A percentile compares a stretch with the other conserved stretches of the same genome.
These are phyloP conservation scores for Dicyrtomina minuta DNA, from an alignment of 2,888 invertebrate genomes.

Conservation along the genomic window DNA sequence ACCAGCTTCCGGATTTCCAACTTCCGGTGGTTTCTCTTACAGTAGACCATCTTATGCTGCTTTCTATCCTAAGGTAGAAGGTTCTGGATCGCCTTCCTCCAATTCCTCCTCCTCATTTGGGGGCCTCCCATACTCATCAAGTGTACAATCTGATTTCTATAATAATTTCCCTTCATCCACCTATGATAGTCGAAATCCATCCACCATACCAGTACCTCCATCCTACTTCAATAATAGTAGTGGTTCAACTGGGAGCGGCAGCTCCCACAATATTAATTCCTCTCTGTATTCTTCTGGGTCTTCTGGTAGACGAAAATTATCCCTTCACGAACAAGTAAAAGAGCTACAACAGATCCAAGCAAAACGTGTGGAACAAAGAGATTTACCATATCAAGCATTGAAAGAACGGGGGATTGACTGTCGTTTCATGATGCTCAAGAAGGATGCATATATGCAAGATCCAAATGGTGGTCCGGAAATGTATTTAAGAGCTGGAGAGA, in stretches of 20 bases:
- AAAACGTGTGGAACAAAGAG: background rate
- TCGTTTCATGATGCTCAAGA: conserved; percentile 40
- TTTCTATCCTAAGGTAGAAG: conserved; percentile 54
- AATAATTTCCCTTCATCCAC: no score
- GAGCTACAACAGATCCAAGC: background rate
- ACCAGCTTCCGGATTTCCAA: no score
- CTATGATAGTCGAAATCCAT: no score
- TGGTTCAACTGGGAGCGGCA: background rate
- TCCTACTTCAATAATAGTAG: no score
- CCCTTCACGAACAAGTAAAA: no score
- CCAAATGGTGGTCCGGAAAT: conserved; percentile 48
- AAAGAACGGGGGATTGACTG: conserved; percentile 34
- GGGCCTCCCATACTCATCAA: no score
- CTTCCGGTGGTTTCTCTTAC: conserved; percentile 18
- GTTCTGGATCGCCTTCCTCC: background rate
- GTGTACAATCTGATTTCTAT: no score
- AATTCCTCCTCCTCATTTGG: background rate
- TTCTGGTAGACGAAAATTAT: no score
- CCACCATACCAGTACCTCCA: no score
- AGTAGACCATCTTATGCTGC: conserved; percentile 62
- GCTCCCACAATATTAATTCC: conserved; percentile 4
- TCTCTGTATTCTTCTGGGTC: background rate
- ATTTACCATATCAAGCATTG: conserved; percentile 31
- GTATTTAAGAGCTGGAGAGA: conserved; percentile 81
- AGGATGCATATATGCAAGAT: conserved; percentile 47